Evolutionary conservation across 2,888 invertebrate species (phyloP).

Genomic region (Acleris emargana): DNA sequence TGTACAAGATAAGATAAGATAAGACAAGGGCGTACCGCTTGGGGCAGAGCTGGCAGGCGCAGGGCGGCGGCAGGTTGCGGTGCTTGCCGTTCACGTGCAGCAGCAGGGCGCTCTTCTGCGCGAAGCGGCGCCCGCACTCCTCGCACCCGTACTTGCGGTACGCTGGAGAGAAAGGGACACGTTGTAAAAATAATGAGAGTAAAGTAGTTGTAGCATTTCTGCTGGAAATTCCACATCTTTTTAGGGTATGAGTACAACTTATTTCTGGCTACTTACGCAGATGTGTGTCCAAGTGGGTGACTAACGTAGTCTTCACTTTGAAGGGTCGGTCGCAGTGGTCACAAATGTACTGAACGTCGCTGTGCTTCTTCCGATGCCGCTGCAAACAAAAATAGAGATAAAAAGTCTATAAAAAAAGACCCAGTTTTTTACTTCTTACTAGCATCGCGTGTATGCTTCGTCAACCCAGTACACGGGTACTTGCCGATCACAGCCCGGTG

Average conservation of each 20-base stretch:
- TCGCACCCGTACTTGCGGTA: conserved; percentile 55
- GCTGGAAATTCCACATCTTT: too few relatives aligned
- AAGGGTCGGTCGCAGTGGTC: conserved; percentile 64
- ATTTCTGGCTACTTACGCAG: conserved; percentile 55
- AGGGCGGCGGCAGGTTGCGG: conserved; percentile 63
- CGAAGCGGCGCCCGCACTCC: conserved; percentile 60
- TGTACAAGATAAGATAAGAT: too few relatives aligned
- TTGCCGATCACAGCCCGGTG: too few relatives aligned
- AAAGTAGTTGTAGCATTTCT: too few relatives aligned
- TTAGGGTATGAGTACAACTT: too few relatives aligned
- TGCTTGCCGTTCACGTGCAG: conserved; percentile 62
- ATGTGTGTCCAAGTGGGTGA: conserved; percentile 66
- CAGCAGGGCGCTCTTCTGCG: conserved; percentile 58
- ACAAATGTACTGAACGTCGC: conserved; percentile 55
- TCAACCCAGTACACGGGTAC: too few relatives aligned
- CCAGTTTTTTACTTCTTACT: too few relatives aligned
- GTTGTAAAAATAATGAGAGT: neutral
- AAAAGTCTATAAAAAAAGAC: neutral
- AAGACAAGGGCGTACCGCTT: conserved; percentile 50
- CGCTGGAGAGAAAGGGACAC: conserved; percentile 47
- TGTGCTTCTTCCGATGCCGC: conserved; percentile 64
- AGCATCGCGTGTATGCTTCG: too few relatives aligned
- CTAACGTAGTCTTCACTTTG: conserved; percentile 58
- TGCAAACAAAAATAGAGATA: conserved; percentile 39
- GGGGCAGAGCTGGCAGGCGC: conserved; percentile 66